Base-by-base conservation (phyloP, 2,797 vertebrate species). In the Enteromius treurensis region DNA sequence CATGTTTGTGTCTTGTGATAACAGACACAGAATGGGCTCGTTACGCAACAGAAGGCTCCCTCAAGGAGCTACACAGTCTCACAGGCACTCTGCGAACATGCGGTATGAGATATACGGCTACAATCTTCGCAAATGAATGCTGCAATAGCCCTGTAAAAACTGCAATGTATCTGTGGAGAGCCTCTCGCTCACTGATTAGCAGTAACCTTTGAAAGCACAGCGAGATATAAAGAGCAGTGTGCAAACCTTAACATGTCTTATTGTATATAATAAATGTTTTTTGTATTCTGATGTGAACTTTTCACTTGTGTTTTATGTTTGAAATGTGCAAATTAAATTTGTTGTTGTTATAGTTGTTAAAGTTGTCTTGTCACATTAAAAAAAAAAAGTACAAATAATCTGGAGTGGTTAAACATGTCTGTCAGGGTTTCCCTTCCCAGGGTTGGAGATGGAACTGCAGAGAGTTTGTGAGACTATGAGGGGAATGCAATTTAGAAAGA, bases 11-110 rank as follows among this genome's bases (percentile, higher is more conserved):
- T 76, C 74, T 42, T 76, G 37, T 47, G 34, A n/a, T 51, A 14
- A 34, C 47, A 26, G 51, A 70, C 3, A 5, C 23, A 13, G 40
- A 77, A 45, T 21, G 34, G 6, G 51, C 15, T 55, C 3, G 37
- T 70, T 80, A 70, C 45, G 37, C 37, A 71, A 60, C 29, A n/a
- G 79, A 70, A 58, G 7, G 67, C 45, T 55, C 37, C 45, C 64
- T 55, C 21, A 42, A 13, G 11, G 64, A 69, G n/a, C 17, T 23
- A 2, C 60, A 49, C 60, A 65, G 21, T 67, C 77, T n/a, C 58
- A 32, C 23, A 21, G 75, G 55, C 17, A 32, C 75, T 62, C 75
- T 62, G 29, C 62, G 75, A 62, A 29, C 75, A 40, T 45, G 75
- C 1, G 3, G 23, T 32, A 1, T 47, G 75, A 77, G n/a, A 77